A percentile compares a stretch with the other conserved stretches of the same genome.
Evolutionary conservation across 2,888 invertebrate species (phyloP).

Genomic region (Rotaria macrura): DNA sequence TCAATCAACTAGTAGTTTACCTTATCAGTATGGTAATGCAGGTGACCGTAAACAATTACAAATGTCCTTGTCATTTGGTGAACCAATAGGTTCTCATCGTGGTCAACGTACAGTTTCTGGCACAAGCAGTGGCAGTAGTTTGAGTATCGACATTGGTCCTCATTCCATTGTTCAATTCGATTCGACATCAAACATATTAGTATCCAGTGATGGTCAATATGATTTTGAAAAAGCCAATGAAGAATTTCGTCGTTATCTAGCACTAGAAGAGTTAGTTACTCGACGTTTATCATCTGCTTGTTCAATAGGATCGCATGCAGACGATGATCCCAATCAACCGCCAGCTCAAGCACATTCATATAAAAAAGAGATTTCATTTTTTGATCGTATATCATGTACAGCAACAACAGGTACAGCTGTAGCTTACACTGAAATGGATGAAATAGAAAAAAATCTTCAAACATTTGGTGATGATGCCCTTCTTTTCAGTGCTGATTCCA

Average conservation of each 20-base stretch:
- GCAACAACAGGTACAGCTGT: slow-evolving; percentile 2
- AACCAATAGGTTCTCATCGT: neutral
- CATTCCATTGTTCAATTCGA: neutral
- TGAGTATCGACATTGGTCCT: neutral
- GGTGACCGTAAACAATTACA: neutral
- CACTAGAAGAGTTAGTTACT: neutral
- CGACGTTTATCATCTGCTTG: neutral
- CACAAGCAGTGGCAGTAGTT: neutral
- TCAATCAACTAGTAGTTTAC: neutral
- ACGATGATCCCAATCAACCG: neutral
- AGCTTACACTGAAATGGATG: neutral
- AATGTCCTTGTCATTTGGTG: neutral
- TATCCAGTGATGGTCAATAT: neutral
- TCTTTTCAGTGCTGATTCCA: neutral
- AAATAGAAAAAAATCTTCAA: slow-evolving; percentile 10
- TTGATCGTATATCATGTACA: slow-evolving; percentile 1
- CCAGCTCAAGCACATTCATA: neutral
- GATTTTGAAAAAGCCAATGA: slow-evolving; percentile 14
- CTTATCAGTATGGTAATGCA: neutral
- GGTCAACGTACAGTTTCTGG: neutral
- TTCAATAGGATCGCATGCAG: neutral
- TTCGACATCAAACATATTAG: neutral
- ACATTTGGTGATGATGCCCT: slow-evolving; percentile 14
- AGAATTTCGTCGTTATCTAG: slow-evolving; percentile 9
- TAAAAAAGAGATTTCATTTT: slow-evolving; percentile 3